Evolutionary conservation across 2,797 vertebrate genomes (phyloP), one percentile per base, ranked within the genome.

Genomic region (Melanotaenia boesemani): DNA sequence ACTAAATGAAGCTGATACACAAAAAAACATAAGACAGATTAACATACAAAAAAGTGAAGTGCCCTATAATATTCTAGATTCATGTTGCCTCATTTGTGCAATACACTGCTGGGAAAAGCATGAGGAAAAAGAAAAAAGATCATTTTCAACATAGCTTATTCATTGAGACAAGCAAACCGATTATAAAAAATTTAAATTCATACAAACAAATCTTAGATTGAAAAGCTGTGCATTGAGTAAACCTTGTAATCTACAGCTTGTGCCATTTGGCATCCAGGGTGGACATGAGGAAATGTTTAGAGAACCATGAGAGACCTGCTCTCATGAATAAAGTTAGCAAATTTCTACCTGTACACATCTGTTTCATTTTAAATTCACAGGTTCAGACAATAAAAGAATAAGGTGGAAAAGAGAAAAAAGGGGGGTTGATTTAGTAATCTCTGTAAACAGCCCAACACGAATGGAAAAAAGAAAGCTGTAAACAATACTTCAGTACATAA

Each of bases 231-330:
- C 13, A 44, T 0, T 57, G 50, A 60, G 52, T 39, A 56, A 72
- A 71, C n/a, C 20, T 12, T 64, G 50, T 61, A 76, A 69, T 11
- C 6, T 41, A 20, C 46, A 44, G 9, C 60, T 64, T 67, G 28
- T 67, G 54, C n/a, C 16, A 3, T 72, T 34, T 59, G 34, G 64
- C 46, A 69, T 66, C 56, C 62, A 54, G 12, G 55, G 10, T 28
- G 18, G 34, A 63, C 4, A 58, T 12, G 54, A 20, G n/a, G 18
- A 41, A 46, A 20, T 9, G 24, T 46, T 63, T 20, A 1, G 6
- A 30, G 30, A 30, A 30, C 30, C 12, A 34, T 20, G 80, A 91
- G 90, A 95, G 92, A 81, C 95, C 94, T 50, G 94, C 94, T 95
- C 93, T 90, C 91, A 67, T 30, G 20, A 46, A 15, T 39, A 65